phyloP scores from a whole-genome alignment of 35 echinoderm and acorn worm genomes.

The Ophiothrix spiculata region DNA sequence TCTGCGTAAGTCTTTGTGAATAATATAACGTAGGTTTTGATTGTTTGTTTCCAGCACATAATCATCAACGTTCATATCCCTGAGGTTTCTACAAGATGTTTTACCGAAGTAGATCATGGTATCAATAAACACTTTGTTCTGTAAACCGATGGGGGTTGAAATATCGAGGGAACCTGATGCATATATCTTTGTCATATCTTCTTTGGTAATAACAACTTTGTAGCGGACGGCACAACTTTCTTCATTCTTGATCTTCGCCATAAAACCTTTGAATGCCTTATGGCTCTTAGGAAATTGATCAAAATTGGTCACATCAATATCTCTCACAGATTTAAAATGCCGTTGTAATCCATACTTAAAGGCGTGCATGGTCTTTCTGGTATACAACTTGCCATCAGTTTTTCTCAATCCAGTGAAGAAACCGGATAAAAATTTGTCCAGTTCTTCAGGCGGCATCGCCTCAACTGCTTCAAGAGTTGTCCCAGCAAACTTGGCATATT shows the following conservation, averaged over 20 bases:
- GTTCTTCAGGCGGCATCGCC: neutral
- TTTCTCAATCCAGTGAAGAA: slow-evolving; percentile 41
- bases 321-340: slow-evolving; percentile 34
- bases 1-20: slow-evolving; percentile 4
- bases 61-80: slow-evolving; percentile 35
- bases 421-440: slow-evolving; percentile 34
- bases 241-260: slow-evolving; percentile 39
- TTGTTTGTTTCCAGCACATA: slow-evolving; percentile 29
- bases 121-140: slow-evolving; percentile 62
- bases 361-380: slow-evolving; percentile 48
- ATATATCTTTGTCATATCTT: slow-evolving; percentile 35
- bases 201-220: slow-evolving; percentile 19
- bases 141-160: slow-evolving; percentile 24
- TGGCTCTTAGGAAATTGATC: slow-evolving; percentile 27
- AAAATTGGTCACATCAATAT: slow-evolving; percentile 19
- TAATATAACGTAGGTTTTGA: slow-evolving; percentile 24
- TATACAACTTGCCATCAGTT: slow-evolving; percentile 38
- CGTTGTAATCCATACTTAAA: slow-evolving; percentile 42
- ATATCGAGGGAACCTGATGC: slow-evolving; percentile 4
- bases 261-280: slow-evolving; percentile 29
- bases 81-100: slow-evolving; percentile 21
- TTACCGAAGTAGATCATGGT: slow-evolving; percentile 38
- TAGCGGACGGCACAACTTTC: slow-evolving; percentile 32
- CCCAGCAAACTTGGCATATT: slow-evolving; percentile 7
- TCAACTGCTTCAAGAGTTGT: slow-evolving; percentile 18